phyloP scores from a whole-genome alignment of 2,888 invertebrate species.

The Bellardia bayeri region DNA sequence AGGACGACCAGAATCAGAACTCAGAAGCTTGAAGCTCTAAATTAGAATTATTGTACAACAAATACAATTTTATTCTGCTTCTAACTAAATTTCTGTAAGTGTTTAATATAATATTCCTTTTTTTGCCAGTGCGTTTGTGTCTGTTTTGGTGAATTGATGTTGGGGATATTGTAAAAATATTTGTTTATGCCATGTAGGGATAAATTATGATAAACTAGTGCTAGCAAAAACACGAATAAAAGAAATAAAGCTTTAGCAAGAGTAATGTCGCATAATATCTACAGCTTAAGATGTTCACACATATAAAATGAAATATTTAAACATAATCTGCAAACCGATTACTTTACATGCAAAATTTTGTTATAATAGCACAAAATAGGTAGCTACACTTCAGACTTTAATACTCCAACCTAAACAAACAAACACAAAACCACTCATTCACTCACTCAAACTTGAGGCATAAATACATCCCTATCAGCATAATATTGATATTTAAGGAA shows the following conservation, averaged over 20 bases:
- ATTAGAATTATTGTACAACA: neutral
- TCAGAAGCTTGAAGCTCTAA: no score
- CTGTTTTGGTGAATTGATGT: neutral
- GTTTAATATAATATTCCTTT: neutral
- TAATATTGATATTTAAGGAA: neutral
- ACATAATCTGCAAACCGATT: constrained; percentile 11
- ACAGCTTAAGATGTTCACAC: neutral
- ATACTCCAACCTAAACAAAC: neutral
- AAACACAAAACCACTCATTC: no score
- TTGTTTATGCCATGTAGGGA: neutral
- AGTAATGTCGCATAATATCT: neutral
- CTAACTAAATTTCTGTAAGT: neutral
- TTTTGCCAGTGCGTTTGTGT: neutral
- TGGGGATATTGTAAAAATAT: neutral
- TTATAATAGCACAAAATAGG: neutral
- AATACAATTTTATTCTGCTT: neutral
- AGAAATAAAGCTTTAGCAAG: neutral
- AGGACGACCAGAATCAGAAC: no score
- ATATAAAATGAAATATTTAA: constrained; percentile 22
- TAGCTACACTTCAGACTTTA: neutral
- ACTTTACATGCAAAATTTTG: neutral
- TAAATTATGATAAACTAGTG: neutral
- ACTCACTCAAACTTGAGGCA: neutral
- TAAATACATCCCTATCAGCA: neutral
- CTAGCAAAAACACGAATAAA: constrained; percentile 1